Evolutionary conservation across 2,888 invertebrate genomes (phyloP).

Genomic region (Noctua fimbriata): DNA sequence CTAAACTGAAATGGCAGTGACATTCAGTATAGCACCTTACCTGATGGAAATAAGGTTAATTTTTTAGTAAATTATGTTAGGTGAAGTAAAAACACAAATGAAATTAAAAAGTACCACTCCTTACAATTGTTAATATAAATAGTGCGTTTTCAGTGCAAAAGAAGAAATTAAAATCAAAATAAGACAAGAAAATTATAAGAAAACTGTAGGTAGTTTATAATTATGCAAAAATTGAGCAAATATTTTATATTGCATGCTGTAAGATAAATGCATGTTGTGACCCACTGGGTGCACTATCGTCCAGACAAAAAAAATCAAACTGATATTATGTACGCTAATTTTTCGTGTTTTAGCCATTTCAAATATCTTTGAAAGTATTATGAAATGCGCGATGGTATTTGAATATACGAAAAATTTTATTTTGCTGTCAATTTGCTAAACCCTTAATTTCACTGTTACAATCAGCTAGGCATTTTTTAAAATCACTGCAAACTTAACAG

Average conservation of each 20-base stretch:
- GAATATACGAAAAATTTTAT: not conserved
- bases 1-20: conserved; percentile 12
- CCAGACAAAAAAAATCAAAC: too few species aligned
- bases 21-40: conserved; percentile 29
- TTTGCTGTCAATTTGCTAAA: not conserved
- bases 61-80: conserved; percentile 2
- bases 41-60: not conserved
- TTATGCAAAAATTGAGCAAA: too few species aligned
- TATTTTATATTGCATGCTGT: too few species aligned
- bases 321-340: too few species aligned
- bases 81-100: not conserved
- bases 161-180: not conserved
- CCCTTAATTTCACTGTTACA: not conserved
- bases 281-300: too few species aligned
- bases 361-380: not conserved
- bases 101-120: not conserved
- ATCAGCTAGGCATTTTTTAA: not conserved
- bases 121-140: not conserved
- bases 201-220: not conserved
- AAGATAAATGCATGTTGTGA: too few species aligned
- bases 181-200: not conserved
- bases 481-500: not conserved
- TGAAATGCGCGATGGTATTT: not conserved
- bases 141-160: not conserved
- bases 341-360: not conserved